Evolutionary conservation across 2,797 vertebrate species (phyloP), one percentile per base, ranked within the genome.

Genomic region (Hylomyscus alleni): DNA sequence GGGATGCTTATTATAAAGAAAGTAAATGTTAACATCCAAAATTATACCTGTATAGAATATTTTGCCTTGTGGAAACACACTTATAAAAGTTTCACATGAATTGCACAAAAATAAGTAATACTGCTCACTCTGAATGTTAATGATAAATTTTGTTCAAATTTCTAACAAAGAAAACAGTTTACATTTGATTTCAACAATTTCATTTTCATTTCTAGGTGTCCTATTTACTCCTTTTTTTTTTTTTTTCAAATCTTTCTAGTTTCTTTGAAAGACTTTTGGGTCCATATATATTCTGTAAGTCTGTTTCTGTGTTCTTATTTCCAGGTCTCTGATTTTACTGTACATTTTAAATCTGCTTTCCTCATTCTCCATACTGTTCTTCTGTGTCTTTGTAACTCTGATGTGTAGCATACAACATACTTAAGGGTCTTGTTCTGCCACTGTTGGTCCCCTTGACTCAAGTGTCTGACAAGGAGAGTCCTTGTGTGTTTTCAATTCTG

Each of bases 181-280:
- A 65, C 50, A 90, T 92, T 95, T 85, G 47, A 90, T 85, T 90
- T 81, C 34, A 78, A 69, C 65, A 17, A 81, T 85, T 85, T 26
- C 34, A 34, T 78, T 91, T 96, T 95, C 90, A 81, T 75, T 94
- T 97, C 65, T 88, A 88, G 29, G 88, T 37, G 17, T 77, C 58
- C n/a, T 90, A 54, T 10, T 65, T 80, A 47, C 34, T 82, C 3
- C 12, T 82, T 82, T 92, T 92, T 73, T 4, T 82, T 2, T 9
- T 82, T 82, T 92, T 92, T 73, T 4, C 26, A 47, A 75, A 40
- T 84, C 65, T 88, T 62, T 56, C 40, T 85, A 15, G 24, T 44
- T 56, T 67, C 91, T 87, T 80, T 69, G 24, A 93, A 82, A 75
- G 62, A 84, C 20, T 78, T 81, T 92, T 47, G 44, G 52, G 87